Percentiles rank a stretch among this genome's conserved stretches.
phyloP scores from a whole-genome alignment of 1,140 invertebrate species.

The Penaeus indicus region DNA sequence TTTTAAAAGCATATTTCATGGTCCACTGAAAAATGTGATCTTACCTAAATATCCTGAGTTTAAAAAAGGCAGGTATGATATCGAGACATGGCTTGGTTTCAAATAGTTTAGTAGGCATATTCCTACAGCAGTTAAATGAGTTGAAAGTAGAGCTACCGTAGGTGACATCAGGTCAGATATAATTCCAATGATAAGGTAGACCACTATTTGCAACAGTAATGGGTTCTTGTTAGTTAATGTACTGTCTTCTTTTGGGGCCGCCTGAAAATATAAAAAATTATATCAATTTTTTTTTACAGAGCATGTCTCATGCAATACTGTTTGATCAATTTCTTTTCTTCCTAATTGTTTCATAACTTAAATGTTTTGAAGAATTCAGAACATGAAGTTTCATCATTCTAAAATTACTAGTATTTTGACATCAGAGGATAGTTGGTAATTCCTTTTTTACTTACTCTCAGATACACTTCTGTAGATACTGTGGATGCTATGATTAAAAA shows the following conservation, averaged over 20 bases:
- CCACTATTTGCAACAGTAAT: constrained; percentile 21
- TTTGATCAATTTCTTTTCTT: too few species aligned
- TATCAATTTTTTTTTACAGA: not conserved
- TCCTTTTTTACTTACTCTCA: not conserved
- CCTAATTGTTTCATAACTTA: too few species aligned
- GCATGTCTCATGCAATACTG: too few species aligned
- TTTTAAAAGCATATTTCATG: too few species aligned
- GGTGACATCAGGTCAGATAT: constrained; percentile 37
- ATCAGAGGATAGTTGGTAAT: too few species aligned
- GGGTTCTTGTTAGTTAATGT: not conserved
- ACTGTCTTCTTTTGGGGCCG: not conserved
- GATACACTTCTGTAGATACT: not conserved
- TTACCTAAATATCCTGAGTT: too few species aligned
- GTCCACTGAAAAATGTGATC: too few species aligned
- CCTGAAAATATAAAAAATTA: constrained; percentile 7
- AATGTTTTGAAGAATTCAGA: too few species aligned
- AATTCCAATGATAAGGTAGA: not conserved
- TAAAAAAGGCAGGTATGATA: too few species aligned
- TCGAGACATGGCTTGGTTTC: too few species aligned
- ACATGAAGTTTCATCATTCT: too few species aligned
- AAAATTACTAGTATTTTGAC: too few species aligned
- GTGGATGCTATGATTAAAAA: not conserved
- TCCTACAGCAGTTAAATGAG: not conserved
- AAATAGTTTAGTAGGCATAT: not conserved
- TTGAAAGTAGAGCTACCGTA: constrained; percentile 18